Conservation (phyloP, 2,113 vertebrate species). For the Gopherus flavomarginatus region DNA sequence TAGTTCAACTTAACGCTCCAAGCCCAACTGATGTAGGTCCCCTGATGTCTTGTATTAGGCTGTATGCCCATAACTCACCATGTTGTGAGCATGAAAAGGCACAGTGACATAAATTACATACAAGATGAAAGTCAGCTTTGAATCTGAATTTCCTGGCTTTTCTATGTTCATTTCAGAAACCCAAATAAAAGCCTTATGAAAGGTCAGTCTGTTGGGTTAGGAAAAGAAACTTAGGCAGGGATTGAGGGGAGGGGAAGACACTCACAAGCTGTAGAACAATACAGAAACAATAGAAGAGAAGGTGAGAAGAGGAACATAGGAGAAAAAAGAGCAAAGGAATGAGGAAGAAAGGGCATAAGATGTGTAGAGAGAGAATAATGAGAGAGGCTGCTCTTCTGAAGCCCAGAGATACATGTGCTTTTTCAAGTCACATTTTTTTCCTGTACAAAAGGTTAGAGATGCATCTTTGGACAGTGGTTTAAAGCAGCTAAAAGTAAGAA, state of each 20-base stretch:
- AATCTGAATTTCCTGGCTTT: neutral
- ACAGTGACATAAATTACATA: neutral
- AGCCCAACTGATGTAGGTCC: neutral
- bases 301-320: neutral
- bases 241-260: neutral
- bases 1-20: neutral
- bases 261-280: neutral
- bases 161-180: neutral
- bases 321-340: neutral
- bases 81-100: neutral
- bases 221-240: neutral
- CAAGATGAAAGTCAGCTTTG: rapidly evolving
- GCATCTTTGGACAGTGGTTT: neutral
- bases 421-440: neutral
- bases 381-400: neutral
- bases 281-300: neutral
- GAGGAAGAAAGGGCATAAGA: neutral
- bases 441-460: neutral
- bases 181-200: neutral
- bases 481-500: neutral
- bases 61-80: neutral
- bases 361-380: neutral
- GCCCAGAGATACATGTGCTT: neutral
- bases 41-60: neutral
- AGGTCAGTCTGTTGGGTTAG: neutral